phyloP scores from a whole-genome alignment of 2,888 invertebrate species.

The Hirudinaria manillensis region DNA sequence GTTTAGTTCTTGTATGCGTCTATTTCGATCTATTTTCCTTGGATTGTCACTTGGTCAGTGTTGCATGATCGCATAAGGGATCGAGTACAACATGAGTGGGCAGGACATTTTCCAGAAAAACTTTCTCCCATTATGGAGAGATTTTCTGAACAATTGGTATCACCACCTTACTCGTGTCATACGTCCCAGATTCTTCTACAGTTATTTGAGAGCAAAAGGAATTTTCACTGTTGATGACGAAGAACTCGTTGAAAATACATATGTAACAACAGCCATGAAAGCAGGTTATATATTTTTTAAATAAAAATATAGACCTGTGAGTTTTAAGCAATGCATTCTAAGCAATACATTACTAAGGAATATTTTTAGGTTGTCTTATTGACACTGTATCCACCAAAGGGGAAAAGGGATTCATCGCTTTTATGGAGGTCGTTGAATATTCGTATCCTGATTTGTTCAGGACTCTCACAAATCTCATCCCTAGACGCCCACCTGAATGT shows the following conservation, averaged over 20 bases:
- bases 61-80: no score
- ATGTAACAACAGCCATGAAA: constrained; percentile 18
- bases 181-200: constrained; percentile 16
- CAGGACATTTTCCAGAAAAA: no score
- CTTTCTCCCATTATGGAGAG: no score
- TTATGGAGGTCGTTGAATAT: constrained; percentile 21
- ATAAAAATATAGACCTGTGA: no score
- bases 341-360: background rate
- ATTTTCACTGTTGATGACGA: constrained; percentile 8
- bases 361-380: constrained; percentile 8
- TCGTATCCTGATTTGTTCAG: constrained; percentile 3
- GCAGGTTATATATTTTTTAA: constrained; percentile 1
- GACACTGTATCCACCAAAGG: constrained; percentile 7
- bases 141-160: constrained; percentile 3
- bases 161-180: constrained; percentile 7
- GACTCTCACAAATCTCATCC: background rate
- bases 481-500: constrained; percentile 15
- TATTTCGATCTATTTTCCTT: background rate
- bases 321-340: no score
- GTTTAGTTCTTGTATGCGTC: background rate
- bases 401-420: constrained; percentile 6
- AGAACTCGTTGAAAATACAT: constrained; percentile 13
- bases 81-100: no score
- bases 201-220: constrained; percentile 3
- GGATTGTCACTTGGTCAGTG: no score